These are phyloP conservation scores for Amphipyra berbera DNA, from an alignment of 2,888 invertebrate genomes.

Conservation along the genomic window DNA sequence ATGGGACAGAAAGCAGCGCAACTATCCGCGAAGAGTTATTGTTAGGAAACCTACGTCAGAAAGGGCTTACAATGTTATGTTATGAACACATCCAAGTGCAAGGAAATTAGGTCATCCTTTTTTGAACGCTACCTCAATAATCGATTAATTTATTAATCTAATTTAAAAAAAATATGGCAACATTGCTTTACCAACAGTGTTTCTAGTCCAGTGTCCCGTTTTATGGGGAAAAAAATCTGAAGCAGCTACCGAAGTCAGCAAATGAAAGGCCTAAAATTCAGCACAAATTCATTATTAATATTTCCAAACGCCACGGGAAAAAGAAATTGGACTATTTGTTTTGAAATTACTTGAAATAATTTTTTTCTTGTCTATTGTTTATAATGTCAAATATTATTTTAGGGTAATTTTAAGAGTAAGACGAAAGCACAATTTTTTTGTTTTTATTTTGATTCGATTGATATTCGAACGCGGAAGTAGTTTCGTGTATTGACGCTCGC, in stretches of 20 bases:
- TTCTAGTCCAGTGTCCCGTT: conserved; percentile 35
- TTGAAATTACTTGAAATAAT: not conserved
- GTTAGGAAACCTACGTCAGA: too few relatives aligned
- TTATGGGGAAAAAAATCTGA: conserved; percentile 21
- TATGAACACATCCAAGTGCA: too few relatives aligned
- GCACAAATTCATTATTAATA: too few relatives aligned
- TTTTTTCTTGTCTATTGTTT: conserved; percentile 15
- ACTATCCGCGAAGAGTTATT: too few relatives aligned
- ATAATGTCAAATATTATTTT: conserved; percentile 12
- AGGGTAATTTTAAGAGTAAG: conserved; percentile 46
- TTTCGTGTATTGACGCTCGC: conserved; percentile 77
- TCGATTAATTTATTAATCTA: conserved; percentile 12
- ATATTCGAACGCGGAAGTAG: conserved; percentile 85
- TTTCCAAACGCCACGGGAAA: not conserved
- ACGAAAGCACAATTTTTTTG: conserved; percentile 72
- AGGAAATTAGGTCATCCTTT: too few relatives aligned
- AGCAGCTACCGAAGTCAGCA: too few relatives aligned
- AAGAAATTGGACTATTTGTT: not conserved
- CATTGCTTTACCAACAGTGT: conserved; percentile 4
- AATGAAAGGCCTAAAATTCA: too few relatives aligned
- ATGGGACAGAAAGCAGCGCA: too few relatives aligned
- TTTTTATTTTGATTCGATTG: conserved; percentile 84
- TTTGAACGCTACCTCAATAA: not conserved
- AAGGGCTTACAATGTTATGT: too few relatives aligned
- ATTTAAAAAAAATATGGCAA: conserved; percentile 25